Conservation (phyloP, 1,140 invertebrate species). For the Hycleus cichorii region DNA sequence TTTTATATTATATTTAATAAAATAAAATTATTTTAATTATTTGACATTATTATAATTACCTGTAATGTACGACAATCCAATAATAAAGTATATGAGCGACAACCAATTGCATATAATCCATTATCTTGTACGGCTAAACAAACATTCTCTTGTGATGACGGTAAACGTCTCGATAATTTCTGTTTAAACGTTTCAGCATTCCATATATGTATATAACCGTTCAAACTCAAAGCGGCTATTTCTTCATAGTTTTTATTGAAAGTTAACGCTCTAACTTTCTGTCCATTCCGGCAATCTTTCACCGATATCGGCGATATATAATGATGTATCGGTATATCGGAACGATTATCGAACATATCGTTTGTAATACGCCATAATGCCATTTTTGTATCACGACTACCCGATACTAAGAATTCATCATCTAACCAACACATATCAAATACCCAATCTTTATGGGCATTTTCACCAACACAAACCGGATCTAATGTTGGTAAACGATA, state of each 20-base stretch:
- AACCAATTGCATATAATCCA: slow-evolving; percentile 86
- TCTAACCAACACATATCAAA: slow-evolving; percentile 96
- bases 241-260: slow-evolving; percentile 82
- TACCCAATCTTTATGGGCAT: slow-evolving; percentile 84
- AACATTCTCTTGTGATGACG: slow-evolving; percentile 86
- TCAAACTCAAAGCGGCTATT: slow-evolving; percentile 85
- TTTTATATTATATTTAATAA: neutral
- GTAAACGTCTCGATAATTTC: slow-evolving; percentile 78
- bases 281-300: slow-evolving; percentile 63
- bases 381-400: slow-evolving; percentile 83
- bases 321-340: slow-evolving; percentile 48
- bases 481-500: slow-evolving; percentile 89
- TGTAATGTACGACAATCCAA: slow-evolving; percentile 83
- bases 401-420: slow-evolving; percentile 90
- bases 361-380: slow-evolving; percentile 66
- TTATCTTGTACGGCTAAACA: slow-evolving; percentile 76
- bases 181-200: slow-evolving; percentile 79
- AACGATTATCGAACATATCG: slow-evolving; percentile 39
- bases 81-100: slow-evolving; percentile 84
- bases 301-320: slow-evolving; percentile 62
- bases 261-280: slow-evolving; percentile 73
- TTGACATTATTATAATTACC: slow-evolving; percentile 31
- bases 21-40: too few relatives aligned
- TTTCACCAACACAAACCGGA: slow-evolving; percentile 89
- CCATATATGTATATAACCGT: slow-evolving; percentile 91